Conservation (phyloP, 2,797 vertebrate genomes). For the Artibeus jamaicensis region DNA sequence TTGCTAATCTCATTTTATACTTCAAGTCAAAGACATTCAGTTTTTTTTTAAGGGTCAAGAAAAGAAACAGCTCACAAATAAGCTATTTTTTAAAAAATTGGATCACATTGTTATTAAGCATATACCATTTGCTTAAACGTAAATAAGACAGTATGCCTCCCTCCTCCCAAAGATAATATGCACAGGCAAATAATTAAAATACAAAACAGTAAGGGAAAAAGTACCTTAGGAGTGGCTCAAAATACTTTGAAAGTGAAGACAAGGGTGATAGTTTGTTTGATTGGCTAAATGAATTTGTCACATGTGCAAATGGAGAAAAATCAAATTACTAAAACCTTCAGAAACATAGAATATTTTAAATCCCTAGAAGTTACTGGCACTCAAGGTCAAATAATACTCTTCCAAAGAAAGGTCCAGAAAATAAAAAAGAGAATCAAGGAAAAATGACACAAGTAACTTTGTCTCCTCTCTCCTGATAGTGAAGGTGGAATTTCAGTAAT, state of each 20-base stretch:
- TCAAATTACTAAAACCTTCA: neutral
- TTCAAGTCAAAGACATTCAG: neutral
- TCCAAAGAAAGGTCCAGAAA: neutral
- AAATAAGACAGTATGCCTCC: neutral
- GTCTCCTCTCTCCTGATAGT: neutral
- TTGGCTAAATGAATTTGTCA: neutral
- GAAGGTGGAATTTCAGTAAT: conserved; percentile 6
- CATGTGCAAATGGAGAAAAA: neutral
- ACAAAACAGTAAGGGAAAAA: neutral
- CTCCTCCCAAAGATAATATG: neutral
- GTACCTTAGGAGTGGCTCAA: neutral
- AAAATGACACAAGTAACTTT: neutral
- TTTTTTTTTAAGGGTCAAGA: neutral
- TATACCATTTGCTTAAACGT: neutral
- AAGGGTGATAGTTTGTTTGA: neutral
- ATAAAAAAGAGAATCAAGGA: neutral
- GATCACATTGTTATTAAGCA: neutral
- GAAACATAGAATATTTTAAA: neutral
- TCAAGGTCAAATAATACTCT: neutral
- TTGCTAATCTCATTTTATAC: neutral
- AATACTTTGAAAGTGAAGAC: neutral
- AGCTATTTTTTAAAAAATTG: neutral
- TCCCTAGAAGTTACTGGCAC: neutral
- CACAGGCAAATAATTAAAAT: neutral
- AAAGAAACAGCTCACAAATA: neutral